A percentile compares a stretch with the other conserved stretches of the same genome.
These are phyloP conservation scores for Spatulosminthurus flaviceps DNA, from an alignment of 2,888 invertebrate genomes.

Conservation along the genomic window DNA sequence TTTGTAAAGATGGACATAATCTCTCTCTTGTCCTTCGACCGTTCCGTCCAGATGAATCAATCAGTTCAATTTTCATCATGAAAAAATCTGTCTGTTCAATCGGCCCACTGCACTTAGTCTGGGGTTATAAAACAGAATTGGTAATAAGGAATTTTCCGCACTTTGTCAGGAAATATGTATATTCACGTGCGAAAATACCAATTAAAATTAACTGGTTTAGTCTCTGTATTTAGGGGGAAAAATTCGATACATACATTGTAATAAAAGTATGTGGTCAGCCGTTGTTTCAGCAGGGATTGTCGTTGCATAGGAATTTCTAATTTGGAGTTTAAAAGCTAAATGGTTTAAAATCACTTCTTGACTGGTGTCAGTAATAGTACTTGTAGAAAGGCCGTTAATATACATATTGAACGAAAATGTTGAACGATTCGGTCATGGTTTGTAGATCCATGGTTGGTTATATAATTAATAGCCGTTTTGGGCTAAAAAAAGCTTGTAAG, in stretches of 20 bases:
- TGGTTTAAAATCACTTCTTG: too few relatives aligned
- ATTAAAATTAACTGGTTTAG: too few relatives aligned
- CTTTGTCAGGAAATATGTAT: neutral
- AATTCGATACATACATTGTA: too few relatives aligned
- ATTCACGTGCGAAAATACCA: neutral
- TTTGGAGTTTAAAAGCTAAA: too few relatives aligned
- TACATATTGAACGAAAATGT: neutral
- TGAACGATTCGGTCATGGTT: slow-evolving; percentile 10
- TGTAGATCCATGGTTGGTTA: neutral
- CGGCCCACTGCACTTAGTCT: slow-evolving; percentile 29
- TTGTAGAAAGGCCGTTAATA: slow-evolving; percentile 14
- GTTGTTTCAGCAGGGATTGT: too few relatives aligned
- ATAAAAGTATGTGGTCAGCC: too few relatives aligned
- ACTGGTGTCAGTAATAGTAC: too few relatives aligned
- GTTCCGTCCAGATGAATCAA: slow-evolving; percentile 55
- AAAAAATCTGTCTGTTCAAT: slow-evolving; percentile 40
- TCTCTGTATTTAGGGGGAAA: too few relatives aligned
- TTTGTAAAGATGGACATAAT: slow-evolving; percentile 43
- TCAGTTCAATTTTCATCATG: slow-evolving; percentile 50
- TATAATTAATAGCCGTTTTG: neutral
- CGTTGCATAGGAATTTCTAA: too few relatives aligned
- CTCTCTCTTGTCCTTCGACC: slow-evolving; percentile 53
- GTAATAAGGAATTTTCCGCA: neutral
- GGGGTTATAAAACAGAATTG: neutral
- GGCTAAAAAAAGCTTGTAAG: neutral